These are phyloP conservation scores for Schrankia costaestrigalis DNA, from an alignment of 2,888 invertebrate genomes.

Conservation along the genomic window DNA sequence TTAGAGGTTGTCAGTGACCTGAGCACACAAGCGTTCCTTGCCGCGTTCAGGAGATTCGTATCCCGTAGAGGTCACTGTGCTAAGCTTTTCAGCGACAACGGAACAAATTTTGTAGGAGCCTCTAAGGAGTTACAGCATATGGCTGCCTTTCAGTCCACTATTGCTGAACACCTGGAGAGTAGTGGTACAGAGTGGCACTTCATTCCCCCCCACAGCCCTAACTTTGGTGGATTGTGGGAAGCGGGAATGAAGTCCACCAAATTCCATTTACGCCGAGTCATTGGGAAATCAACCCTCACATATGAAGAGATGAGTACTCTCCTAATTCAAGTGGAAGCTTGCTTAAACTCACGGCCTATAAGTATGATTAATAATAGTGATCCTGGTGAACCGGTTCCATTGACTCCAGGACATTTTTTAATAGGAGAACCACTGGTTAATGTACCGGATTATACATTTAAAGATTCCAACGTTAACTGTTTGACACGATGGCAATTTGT, in stretches of 20 bases:
- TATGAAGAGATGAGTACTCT: constrained; percentile 8
- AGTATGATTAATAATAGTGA: background rate
- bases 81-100: constrained; percentile 5
- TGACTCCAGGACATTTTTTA: constrained; percentile 33
- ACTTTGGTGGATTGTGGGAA: constrained; percentile 5
- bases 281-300: background rate
- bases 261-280: too few species aligned
- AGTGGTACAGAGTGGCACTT: constrained; percentile 11
- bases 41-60: constrained; percentile 1
- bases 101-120: constrained; percentile 3
- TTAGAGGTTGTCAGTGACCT: constrained; percentile 1
- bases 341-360: constrained; percentile 11
- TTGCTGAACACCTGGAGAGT: constrained; percentile 1
- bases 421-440: constrained; percentile 20
- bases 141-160: background rate
- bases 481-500: background rate
- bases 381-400: constrained; percentile 6
- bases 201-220: constrained; percentile 10
- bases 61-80: constrained; percentile 3
- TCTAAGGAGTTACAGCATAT: background rate
- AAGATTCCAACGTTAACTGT: background rate
- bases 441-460: background rate
- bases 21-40: background rate
- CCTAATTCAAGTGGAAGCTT: constrained; percentile 8
- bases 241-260: too few species aligned